Conservation (phyloP, 1,140 invertebrate species). For the Drosophila bipectinata region DNA sequence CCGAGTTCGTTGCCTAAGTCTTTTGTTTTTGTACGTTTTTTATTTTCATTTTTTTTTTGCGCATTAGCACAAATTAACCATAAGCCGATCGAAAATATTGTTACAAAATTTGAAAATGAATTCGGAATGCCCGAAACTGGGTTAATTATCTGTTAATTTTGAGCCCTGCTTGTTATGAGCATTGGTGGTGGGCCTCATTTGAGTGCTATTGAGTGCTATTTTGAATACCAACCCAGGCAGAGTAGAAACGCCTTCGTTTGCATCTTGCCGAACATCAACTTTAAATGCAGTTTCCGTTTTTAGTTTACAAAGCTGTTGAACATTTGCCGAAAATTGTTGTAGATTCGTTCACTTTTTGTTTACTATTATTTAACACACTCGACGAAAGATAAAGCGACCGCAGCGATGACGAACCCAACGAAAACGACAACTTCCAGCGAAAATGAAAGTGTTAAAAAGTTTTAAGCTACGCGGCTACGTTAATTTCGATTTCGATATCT, state of each 20-base stretch:
- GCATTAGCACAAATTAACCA: slow-evolving; percentile 65
- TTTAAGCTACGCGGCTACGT: slow-evolving; percentile 36
- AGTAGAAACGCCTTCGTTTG: slow-evolving; percentile 62
- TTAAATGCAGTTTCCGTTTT: slow-evolving; percentile 46
- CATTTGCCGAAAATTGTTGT: slow-evolving; percentile 46
- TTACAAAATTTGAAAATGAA: slow-evolving; percentile 45
- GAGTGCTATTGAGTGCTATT: slow-evolving; percentile 28
- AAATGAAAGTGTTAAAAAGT: slow-evolving; percentile 76
- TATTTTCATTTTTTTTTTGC: slow-evolving; percentile 25
- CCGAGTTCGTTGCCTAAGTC: slow-evolving; percentile 77
- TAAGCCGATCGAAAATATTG: slow-evolving; percentile 30
- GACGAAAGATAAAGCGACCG: slow-evolving; percentile 50
- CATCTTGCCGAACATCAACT: slow-evolving; percentile 49
- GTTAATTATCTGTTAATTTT: slow-evolving; percentile 47
- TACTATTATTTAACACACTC: slow-evolving; percentile 77
- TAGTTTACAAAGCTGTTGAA: slow-evolving; percentile 22
- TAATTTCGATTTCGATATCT: slow-evolving; percentile 27
- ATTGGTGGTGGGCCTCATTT: not conserved
- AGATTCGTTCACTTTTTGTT: slow-evolving; percentile 60
- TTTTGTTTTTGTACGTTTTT: slow-evolving; percentile 57
- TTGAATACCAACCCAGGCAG: slow-evolving; percentile 67
- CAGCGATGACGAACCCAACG: slow-evolving; percentile 40
- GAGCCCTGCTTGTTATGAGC: not conserved
- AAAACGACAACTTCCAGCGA: slow-evolving; percentile 41
- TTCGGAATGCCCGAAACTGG: slow-evolving; percentile 28